A percentile compares a stretch with the other conserved stretches of the same genome.
phyloP scores from a whole-genome alignment of 2,113 vertebrate species.

The Oncorhynchus clarkii region DNA sequence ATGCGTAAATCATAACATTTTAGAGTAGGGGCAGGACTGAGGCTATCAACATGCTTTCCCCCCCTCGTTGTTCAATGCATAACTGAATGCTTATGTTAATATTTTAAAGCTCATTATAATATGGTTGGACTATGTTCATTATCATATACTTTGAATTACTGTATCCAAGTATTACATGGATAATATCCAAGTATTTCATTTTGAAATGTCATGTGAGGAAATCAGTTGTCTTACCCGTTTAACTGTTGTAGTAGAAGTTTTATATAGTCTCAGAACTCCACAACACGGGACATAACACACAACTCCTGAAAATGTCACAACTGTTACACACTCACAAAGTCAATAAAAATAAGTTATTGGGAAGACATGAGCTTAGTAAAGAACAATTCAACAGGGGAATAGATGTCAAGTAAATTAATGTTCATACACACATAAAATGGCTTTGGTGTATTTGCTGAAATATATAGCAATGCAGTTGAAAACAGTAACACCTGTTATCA shows the following conservation, averaged over 20 bases:
- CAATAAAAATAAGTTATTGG: constrained; percentile 31
- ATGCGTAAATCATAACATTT: background rate
- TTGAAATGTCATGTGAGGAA: constrained; percentile 79
- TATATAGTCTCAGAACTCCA: constrained; percentile 80
- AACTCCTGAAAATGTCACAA: constrained; percentile 74
- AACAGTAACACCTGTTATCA: background rate
- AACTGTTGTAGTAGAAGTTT: constrained; percentile 82
- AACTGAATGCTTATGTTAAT: background rate
- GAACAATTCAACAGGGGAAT: background rate
- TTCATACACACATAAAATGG: background rate
- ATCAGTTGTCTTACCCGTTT: constrained; percentile 86
- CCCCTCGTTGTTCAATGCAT: constrained; percentile 21
- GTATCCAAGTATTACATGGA: background rate
- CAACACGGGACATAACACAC: constrained; percentile 72
- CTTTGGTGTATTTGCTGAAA: background rate
- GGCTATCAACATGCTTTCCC: constrained; percentile 48
- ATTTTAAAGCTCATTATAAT: background rate
- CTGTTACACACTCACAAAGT: constrained; percentile 61
- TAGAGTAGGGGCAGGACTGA: background rate
- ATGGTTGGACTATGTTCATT: background rate
- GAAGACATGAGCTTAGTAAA: constrained; percentile 24
- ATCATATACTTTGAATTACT: background rate
- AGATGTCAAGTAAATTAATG: background rate
- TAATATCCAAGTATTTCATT: constrained; percentile 45
- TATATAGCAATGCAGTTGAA: background rate